Evolutionary conservation across 2,113 vertebrate species (phyloP).

Genomic region (Tinamus guttatus): DNA sequence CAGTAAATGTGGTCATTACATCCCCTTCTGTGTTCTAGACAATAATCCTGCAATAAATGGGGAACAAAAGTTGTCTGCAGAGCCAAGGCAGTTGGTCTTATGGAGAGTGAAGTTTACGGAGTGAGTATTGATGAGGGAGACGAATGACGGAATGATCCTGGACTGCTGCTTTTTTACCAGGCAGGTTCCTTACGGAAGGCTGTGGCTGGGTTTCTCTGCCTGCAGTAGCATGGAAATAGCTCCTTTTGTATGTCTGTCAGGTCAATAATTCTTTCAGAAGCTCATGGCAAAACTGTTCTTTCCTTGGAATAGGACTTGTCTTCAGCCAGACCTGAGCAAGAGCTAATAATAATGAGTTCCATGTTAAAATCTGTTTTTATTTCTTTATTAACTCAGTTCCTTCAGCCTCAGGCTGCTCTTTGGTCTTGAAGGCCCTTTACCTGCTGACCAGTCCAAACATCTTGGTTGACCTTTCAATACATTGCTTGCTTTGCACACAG

Average conservation of each 20-base stretch:
- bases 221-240: background rate
- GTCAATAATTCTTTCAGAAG: background rate
- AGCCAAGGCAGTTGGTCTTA: background rate
- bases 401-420: background rate
- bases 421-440: background rate
- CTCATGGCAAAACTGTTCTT: background rate
- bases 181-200: background rate
- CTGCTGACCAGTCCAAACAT: background rate
- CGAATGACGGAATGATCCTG: background rate
- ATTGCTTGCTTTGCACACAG: background rate
- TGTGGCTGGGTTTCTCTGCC: background rate
- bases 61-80: background rate
- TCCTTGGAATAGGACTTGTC: background rate
- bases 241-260: background rate
- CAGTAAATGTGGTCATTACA: background rate
- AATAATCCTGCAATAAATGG: background rate
- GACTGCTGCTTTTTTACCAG: background rate
- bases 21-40: background rate
- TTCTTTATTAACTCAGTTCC: background rate
- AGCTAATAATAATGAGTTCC: background rate
- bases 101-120: background rate
- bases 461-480: constrained; percentile 19
- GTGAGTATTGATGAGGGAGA: background rate
- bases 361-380: background rate
- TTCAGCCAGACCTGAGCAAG: background rate